Evolutionary conservation across 2,888 invertebrate genomes (phyloP).

Genomic region (Melanostoma mellinum): DNA sequence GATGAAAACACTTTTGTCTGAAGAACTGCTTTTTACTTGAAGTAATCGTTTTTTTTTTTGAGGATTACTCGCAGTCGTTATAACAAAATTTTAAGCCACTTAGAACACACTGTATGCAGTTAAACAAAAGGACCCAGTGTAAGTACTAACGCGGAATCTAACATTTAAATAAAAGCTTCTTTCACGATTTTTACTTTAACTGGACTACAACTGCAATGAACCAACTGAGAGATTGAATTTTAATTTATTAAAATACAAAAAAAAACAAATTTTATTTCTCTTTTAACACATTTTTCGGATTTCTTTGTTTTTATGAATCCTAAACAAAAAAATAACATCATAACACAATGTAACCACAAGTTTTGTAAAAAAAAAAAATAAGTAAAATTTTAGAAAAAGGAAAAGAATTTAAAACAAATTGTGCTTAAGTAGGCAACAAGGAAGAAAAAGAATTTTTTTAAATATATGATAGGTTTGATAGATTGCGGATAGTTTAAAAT

Average conservation of each 20-base stretch:
- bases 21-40: no score
- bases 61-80: no score
- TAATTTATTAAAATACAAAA: background rate
- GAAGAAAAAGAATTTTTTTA: constrained; percentile 29
- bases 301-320: constrained; percentile 18
- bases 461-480: background rate
- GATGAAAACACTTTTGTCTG: no score
- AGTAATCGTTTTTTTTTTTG: no score
- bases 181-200: background rate
- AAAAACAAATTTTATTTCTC: constrained; percentile 1
- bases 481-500: constrained; percentile 42
- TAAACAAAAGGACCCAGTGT: no score
- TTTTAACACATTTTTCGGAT: constrained; percentile 41
- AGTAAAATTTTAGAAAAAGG: constrained; percentile 30
- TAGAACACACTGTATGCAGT: no score
- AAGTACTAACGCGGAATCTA: no score
- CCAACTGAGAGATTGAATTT: background rate
- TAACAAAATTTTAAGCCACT: no score
- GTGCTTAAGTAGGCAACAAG: constrained; percentile 49
- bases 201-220: background rate
- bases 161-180: no score
- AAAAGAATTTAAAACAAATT: constrained; percentile 56
- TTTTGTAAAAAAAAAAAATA: constrained; percentile 22
- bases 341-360: constrained; percentile 46
- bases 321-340: constrained; percentile 45